These are phyloP conservation scores for Nudaria mundana DNA, from an alignment of 2,888 invertebrate species.

Conservation along the genomic window DNA sequence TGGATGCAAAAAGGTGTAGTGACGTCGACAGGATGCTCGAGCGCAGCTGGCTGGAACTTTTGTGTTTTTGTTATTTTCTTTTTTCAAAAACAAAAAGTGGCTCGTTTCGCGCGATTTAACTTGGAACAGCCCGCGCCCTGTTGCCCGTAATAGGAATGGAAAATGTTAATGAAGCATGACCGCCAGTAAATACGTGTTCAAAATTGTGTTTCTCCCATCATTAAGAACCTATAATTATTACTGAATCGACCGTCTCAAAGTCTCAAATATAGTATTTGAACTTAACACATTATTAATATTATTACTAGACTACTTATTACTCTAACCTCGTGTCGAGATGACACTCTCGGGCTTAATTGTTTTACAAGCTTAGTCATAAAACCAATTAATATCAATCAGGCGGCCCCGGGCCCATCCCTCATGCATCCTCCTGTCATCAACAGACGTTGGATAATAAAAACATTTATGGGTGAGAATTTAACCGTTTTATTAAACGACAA, in stretches of 20 bases:
- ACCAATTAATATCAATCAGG: conserved; percentile 62
- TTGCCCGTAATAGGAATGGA: conserved; percentile 73
- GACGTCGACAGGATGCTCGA: conserved; percentile 76
- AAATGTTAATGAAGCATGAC: conserved; percentile 72
- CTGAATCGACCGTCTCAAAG: conserved; percentile 10
- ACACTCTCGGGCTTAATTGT: conserved; percentile 40
- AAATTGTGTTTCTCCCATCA: conserved; percentile 47
- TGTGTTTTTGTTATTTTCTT: conserved; percentile 59
- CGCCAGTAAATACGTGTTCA: conserved; percentile 51
- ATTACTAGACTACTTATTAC: conserved; percentile 29
- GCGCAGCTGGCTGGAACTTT: conserved; percentile 78
- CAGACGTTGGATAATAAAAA: conserved; percentile 51
- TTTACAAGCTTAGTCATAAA: conserved; percentile 52
- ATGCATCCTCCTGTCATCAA: conserved; percentile 38
- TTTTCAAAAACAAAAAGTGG: conserved; percentile 64
- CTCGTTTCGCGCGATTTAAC: conserved; percentile 73
- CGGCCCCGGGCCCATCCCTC: conserved; percentile 36
- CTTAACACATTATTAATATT: conserved; percentile 28
- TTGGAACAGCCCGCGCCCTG: conserved; percentile 56
- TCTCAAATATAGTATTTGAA: conserved; percentile 16
- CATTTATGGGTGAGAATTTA: conserved; percentile 36
- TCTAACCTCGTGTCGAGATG: conserved; percentile 22
- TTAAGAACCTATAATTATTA: conserved; percentile 49
- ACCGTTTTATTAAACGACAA: conserved; percentile 11
- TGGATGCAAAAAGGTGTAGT: conserved; percentile 68